Conservation (phyloP, 1,140 invertebrate genomes). For the Lordiphosa collinella region DNA sequence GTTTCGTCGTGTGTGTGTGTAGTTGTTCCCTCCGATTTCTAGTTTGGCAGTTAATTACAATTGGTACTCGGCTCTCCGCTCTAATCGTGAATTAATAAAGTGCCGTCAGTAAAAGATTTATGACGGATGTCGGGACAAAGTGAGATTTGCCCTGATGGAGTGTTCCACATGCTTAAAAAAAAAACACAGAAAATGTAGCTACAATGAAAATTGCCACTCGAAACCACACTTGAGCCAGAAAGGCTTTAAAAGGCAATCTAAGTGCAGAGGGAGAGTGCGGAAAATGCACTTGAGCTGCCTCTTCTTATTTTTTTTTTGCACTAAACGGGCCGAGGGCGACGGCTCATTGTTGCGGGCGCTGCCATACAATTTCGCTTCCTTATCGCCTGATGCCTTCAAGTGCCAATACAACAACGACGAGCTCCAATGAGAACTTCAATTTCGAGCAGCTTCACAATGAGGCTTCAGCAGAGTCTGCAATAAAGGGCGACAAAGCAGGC, state of each 20-base stretch:
- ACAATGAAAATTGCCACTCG: constrained; percentile 54
- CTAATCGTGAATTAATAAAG: constrained; percentile 74
- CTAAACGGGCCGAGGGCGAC: constrained; percentile 51
- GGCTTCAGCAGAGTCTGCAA: constrained; percentile 4
- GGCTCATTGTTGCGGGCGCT: constrained; percentile 55
- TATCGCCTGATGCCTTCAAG: constrained; percentile 53
- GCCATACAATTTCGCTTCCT: constrained; percentile 72
- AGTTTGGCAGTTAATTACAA: constrained; percentile 71
- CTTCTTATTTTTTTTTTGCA: constrained; percentile 11
- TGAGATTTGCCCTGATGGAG: constrained; percentile 19
- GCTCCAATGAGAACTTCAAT: constrained; percentile 65
- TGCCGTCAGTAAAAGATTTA: constrained; percentile 51
- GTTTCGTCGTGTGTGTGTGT: constrained; percentile 14
- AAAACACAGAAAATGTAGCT: constrained; percentile 3
- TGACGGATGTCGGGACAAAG: constrained; percentile 40
- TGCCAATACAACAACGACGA: constrained; percentile 25
- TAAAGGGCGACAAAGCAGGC: constrained; percentile 31
- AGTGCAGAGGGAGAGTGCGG: constrained; percentile 2
- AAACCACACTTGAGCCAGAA: constrained; percentile 23
- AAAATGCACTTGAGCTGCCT: constrained; percentile 46
- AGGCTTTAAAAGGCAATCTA: constrained; percentile 19
- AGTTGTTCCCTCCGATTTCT: constrained; percentile 24
- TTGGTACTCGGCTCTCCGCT: constrained; percentile 34
- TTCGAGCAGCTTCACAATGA: constrained; percentile 32
- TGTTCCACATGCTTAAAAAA: constrained; percentile 2